Evolutionary conservation across 2,888 invertebrate species (phyloP), one percentile per base, ranked within the genome.

Genomic region (Platerodrilus igneus): DNA sequence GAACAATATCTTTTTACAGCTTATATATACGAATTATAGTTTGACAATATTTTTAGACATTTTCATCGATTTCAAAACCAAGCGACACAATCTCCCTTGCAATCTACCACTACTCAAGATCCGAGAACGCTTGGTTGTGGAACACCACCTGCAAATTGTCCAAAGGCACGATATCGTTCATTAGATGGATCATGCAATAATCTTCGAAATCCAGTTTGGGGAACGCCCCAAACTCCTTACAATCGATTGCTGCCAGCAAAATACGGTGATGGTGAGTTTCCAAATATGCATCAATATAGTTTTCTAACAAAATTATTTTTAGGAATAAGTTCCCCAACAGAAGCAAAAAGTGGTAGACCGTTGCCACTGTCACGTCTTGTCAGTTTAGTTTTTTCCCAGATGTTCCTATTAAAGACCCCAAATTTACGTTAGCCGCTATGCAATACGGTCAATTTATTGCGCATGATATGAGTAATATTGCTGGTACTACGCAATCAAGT

Each of bases 171-270:
- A 32, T 94, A 91, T 65, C 74, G 87, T 26, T 76, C 86, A 1
- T 77, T 85, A 45, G 96, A 97, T 64, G 97, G 97, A 0, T 82
- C 91, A 1, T 99, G 99, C 64, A 99, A 99, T 66, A 97, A 99
- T 67, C 67, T 87, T 30, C 72, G 77, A 41, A 78, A 86, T 51
- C 89, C 95, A 0, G 76, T 79, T 4, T 82, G 86, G 78, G 97
- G 97, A 8, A 74, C 77, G 32, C 79, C 88, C 0, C 82, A 84
- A 56, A 81, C 82, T 0, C 79, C 79, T 26, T 85, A 83, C 47
- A 76, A 74, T 23, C 71, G 86, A 48, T 64, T 86, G 17, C 55
- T 81, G 10, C 75, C 77, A 0, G 73, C 78, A 13, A 78, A 76
- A 48, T 85, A 84, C 62, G 78, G 73, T 31, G 84, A 85, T 61